phyloP scores from a whole-genome alignment of 1,140 invertebrate genomes.

The Drosophila miranda region DNA sequence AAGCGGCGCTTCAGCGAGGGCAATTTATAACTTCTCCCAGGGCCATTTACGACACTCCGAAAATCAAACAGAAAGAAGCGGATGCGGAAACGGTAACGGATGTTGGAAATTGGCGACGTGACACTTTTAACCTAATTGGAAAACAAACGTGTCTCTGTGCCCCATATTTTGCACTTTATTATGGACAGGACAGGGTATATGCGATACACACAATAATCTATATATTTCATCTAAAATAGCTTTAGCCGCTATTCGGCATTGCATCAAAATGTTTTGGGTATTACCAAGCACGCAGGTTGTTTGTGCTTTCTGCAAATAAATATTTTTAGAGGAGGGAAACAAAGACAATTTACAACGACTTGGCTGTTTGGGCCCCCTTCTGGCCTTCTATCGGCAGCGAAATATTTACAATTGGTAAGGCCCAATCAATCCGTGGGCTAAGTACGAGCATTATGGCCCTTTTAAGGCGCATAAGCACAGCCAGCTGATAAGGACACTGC shows the following conservation, averaged over 20 bases:
- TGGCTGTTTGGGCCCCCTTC: background rate
- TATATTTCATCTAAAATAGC: too few relatives aligned
- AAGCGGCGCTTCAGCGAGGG: too few relatives aligned
- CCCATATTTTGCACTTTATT: background rate
- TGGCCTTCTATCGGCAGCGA: conserved; percentile 20
- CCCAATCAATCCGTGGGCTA: conserved; percentile 4
- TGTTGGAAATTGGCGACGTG: conserved; percentile 38
- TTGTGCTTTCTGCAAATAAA: too few relatives aligned
- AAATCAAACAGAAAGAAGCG: background rate
- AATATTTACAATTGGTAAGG: conserved; percentile 53
- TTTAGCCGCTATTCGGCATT: too few relatives aligned
- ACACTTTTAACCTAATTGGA: conserved; percentile 49
- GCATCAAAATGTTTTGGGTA: too few relatives aligned
- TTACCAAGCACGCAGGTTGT: too few relatives aligned
- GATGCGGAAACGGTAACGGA: conserved; percentile 9
- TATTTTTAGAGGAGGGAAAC: background rate
- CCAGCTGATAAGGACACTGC: conserved; percentile 28
- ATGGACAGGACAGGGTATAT: too few relatives aligned
- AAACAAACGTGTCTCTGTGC: conserved; percentile 5
- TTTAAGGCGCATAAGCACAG: conserved; percentile 21
- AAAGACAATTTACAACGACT: conserved; percentile 14
- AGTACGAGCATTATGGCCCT: conserved; percentile 10
- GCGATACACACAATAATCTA: too few relatives aligned
- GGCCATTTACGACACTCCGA: too few relatives aligned
- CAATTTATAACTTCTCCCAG: too few relatives aligned